These are phyloP conservation scores for Nixonia krombeini DNA, from an alignment of 1,140 invertebrate genomes.

Conservation along the genomic window DNA sequence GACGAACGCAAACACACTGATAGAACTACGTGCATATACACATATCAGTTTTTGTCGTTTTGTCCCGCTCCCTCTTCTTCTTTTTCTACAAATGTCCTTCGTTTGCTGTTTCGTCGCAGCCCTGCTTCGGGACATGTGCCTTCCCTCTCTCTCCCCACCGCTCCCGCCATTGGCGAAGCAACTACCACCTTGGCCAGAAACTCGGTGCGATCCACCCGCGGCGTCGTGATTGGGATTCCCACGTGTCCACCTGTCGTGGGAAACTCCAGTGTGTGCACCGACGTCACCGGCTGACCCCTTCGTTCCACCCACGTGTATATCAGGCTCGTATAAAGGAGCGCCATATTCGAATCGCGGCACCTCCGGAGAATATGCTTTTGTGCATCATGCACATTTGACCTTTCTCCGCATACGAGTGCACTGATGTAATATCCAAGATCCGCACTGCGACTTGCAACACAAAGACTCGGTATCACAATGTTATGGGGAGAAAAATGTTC, in stretches of 20 bases:
- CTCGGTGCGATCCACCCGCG: constrained; percentile 61
- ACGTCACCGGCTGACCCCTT: constrained; percentile 41
- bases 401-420: constrained; percentile 1
- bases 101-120: not conserved
- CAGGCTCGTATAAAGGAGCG: constrained; percentile 27
- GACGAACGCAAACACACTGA: too few relatives aligned
- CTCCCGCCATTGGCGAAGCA: constrained; percentile 10
- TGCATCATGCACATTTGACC: constrained; percentile 23
- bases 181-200: constrained; percentile 42
- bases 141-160: constrained; percentile 8
- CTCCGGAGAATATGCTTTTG: constrained; percentile 29
- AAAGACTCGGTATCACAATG: too few relatives aligned
- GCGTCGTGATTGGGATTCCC: constrained; percentile 63
- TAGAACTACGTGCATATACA: too few relatives aligned
- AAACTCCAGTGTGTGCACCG: constrained; percentile 55
- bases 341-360: constrained; percentile 35
- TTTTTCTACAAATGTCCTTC: not conserved
- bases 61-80: too few relatives aligned
- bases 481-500: too few relatives aligned
- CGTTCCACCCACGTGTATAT: constrained; percentile 32
- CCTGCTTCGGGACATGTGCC: constrained; percentile 6
- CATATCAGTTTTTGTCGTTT: too few relatives aligned
- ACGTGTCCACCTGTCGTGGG: constrained; percentile 71
- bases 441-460: not conserved
- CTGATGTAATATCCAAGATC: constrained; percentile 16